Evolutionary conservation across 2,113 vertebrate species (phyloP).

Genomic region (Empidonax alnorum): DNA sequence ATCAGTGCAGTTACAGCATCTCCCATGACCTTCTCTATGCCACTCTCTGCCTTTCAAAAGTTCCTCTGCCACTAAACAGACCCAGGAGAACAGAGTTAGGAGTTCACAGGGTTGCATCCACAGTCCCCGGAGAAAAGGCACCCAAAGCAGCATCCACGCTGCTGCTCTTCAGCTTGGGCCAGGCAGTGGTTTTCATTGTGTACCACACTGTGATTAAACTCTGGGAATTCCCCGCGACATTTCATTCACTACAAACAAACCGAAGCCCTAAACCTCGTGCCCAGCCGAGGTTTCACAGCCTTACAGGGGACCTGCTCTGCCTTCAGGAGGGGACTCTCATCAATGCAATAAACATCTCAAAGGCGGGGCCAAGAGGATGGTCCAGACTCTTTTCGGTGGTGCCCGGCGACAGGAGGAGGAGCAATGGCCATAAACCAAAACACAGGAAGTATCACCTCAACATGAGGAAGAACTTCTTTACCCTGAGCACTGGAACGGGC

Average conservation of each 20-base stretch:
- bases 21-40: background rate
- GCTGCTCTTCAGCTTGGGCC: background rate
- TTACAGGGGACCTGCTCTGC: background rate
- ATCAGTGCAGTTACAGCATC: background rate
- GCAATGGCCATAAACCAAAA: background rate
- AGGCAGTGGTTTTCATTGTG: background rate
- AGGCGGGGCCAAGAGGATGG: background rate
- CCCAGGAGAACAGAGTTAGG: background rate
- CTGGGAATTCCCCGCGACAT: rapidly evolving
- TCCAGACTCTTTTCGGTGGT: background rate
- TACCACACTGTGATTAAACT: background rate
- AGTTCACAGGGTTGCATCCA: background rate
- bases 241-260: background rate
- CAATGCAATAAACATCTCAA: rapidly evolving
- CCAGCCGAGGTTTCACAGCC: background rate
- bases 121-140: too few species aligned
- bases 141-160: background rate
- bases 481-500: background rate
- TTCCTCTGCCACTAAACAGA: background rate
- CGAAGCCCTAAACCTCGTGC: background rate
- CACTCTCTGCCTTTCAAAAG: background rate
- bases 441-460: background rate
- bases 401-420: background rate
- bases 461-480: background rate
- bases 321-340: background rate